Evolutionary conservation across 2,888 invertebrate genomes (phyloP).

Genomic region (Campoplex capitator): DNA sequence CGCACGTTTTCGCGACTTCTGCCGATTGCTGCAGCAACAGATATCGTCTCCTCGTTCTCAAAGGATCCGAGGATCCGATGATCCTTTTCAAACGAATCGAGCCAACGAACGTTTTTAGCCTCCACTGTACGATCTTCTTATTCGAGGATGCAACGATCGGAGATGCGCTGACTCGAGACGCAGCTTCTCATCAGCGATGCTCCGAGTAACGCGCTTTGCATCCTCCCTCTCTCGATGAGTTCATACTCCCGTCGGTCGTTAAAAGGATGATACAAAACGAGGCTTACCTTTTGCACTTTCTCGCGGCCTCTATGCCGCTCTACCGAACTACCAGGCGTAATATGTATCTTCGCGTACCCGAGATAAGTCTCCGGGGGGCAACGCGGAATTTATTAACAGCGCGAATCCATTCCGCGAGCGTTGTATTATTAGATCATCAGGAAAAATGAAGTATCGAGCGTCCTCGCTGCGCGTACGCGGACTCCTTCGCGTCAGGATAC

Average conservation of each 20-base stretch:
- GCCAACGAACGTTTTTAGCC: constrained; percentile 26
- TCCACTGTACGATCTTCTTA: constrained; percentile 31
- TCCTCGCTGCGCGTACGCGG: not conserved
- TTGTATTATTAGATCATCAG: constrained; percentile 13
- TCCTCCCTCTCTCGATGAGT: constrained; percentile 56
- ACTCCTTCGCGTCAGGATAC: not conserved
- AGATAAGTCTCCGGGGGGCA: not conserved
- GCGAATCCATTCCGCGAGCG: not conserved
- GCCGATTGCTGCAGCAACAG: not conserved
- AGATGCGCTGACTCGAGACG: constrained; percentile 1
- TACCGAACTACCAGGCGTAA: not conserved
- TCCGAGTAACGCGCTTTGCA: constrained; percentile 34
- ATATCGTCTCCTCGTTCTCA: too few relatives aligned
- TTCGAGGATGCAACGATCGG: not conserved
- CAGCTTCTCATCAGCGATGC: constrained; percentile 58
- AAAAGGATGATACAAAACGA: constrained; percentile 61
- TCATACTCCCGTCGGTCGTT: constrained; percentile 53
- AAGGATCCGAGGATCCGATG: too few relatives aligned
- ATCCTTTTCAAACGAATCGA: not conserved
- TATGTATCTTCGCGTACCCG: not conserved
- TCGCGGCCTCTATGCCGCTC: not conserved
- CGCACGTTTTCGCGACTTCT: not conserved
- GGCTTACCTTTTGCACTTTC: constrained; percentile 47
- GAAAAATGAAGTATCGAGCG: not conserved
- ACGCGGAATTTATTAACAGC: constrained; percentile 7